A percentile compares a stretch with the other conserved stretches of the same genome.
Evolutionary conservation across 1,140 invertebrate species (phyloP).

Genomic region (Akabosia matsudoensis): DNA sequence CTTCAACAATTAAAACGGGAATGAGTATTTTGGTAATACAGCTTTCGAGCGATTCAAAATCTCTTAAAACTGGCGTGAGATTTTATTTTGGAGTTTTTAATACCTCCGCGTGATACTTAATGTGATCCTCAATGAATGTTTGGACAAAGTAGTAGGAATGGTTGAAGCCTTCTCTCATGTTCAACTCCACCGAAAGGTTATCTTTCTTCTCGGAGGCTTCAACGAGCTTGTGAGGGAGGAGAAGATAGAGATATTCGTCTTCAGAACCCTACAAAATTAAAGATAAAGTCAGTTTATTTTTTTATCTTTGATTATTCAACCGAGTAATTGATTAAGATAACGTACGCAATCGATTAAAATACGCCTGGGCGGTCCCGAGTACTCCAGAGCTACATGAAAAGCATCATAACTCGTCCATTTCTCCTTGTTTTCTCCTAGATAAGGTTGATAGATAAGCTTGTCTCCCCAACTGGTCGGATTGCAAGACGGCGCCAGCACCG

Average conservation of each 20-base stretch:
- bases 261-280: constrained; percentile 65
- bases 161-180: constrained; percentile 86
- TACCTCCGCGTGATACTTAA: constrained; percentile 71
- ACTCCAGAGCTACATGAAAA: constrained; percentile 73
- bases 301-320: too few species aligned
- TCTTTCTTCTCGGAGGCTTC: constrained; percentile 64
- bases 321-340: too few species aligned
- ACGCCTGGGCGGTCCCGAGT: constrained; percentile 76
- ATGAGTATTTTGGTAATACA: too few species aligned
- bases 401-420: constrained; percentile 88
- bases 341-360: constrained; percentile 85
- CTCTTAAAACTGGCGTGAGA: too few species aligned
- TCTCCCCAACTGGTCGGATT: constrained; percentile 86
- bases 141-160: constrained; percentile 94
- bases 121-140: constrained; percentile 88
- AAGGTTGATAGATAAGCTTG: constrained; percentile 80
- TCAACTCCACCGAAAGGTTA: constrained; percentile 70
- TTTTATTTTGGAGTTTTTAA: too few species aligned
- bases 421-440: constrained; percentile 60
- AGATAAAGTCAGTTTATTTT: too few species aligned
- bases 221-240: constrained; percentile 81
- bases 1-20: too few species aligned
- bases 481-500: constrained; percentile 91
- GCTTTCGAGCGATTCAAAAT: too few species aligned
- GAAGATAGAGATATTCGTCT: constrained; percentile 73